phyloP scores from a whole-genome alignment of 2,113 vertebrate species.

The Xyliphius kryptos region DNA sequence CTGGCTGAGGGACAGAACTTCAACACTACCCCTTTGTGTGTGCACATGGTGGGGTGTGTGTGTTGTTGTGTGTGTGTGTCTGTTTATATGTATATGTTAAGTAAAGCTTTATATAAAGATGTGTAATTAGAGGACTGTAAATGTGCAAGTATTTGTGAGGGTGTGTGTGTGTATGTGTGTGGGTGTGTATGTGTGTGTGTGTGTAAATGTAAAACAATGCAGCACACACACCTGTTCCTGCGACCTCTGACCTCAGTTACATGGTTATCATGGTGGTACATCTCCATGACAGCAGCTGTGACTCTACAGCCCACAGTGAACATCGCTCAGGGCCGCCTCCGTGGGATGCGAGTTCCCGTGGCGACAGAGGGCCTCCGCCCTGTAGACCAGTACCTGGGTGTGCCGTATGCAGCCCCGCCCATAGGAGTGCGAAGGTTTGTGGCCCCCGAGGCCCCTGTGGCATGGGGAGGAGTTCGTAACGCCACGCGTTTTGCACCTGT shows the following conservation, averaged over 20 bases:
- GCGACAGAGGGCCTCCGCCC: constrained; percentile 92
- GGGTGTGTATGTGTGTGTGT: constrained; percentile 3
- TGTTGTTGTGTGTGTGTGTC: background rate
- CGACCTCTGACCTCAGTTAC: constrained; percentile 56
- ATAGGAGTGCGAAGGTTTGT: constrained; percentile 89
- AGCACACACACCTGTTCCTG: constrained; percentile 59
- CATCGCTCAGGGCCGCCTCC: constrained; percentile 90
- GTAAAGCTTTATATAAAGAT: no score
- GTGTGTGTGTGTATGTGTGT: constrained; percentile 40
- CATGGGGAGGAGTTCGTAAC: constrained; percentile 88
- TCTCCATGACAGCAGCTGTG: constrained; percentile 81
- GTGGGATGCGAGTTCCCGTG: constrained; percentile 88
- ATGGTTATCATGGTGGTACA: constrained; percentile 60
- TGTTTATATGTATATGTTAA: background rate
- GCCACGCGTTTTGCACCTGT: constrained; percentile 94
- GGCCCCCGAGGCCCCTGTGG: constrained; percentile 84
- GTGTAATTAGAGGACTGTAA: no score
- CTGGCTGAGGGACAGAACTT: constrained; percentile 22
- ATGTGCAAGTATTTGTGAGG: constrained; percentile 26
- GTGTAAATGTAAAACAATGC: constrained; percentile 54
- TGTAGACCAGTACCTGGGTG: constrained; percentile 85
- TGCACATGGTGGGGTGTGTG: constrained; percentile 2
- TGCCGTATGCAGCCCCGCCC: constrained; percentile 88
- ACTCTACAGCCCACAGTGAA: constrained; percentile 84
- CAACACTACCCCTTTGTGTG: constrained; percentile 13